Percentiles rank a stretch among this genome's conserved stretches.
phyloP scores from a whole-genome alignment of 2,888 invertebrate genomes.

The Pyrocoelia pectoralis region DNA sequence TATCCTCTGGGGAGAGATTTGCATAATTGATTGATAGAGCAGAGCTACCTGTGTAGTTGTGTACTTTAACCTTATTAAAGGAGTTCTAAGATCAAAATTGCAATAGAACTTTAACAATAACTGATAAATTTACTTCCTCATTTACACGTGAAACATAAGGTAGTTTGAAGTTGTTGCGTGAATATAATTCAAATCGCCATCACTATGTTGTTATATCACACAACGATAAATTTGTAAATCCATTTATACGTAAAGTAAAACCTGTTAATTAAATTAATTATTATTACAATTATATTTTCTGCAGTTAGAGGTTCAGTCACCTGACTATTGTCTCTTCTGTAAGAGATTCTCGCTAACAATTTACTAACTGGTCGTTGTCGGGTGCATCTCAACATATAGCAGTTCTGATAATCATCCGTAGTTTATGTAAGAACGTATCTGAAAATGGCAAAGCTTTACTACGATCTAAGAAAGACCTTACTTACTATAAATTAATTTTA shows the following conservation, averaged over 20 bases:
- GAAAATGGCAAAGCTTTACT: slow-evolving; percentile 32
- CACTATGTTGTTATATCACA: background rate
- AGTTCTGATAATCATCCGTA: slow-evolving; percentile 51
- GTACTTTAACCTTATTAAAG: too few relatives aligned
- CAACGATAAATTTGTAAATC: background rate
- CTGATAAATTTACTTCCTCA: too few relatives aligned
- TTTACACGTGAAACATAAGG: too few relatives aligned
- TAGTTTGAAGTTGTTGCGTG: too few relatives aligned
- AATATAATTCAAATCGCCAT: too few relatives aligned
- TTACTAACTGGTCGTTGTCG: slow-evolving; percentile 49
- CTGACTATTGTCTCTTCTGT: slow-evolving; percentile 49
- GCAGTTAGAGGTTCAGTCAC: slow-evolving; percentile 45
- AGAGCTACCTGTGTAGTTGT: too few relatives aligned
- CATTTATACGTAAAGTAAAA: too few relatives aligned
- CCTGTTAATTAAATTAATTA: background rate
- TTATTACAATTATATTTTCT: slow-evolving; percentile 11
- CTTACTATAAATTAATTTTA: slow-evolving; percentile 32
- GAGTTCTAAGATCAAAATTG: too few relatives aligned
- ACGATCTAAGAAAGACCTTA: slow-evolving; percentile 17
- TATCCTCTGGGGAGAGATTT: too few relatives aligned
- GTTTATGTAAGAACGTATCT: slow-evolving; percentile 41
- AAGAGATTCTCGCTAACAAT: slow-evolving; percentile 46
- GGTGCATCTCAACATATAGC: slow-evolving; percentile 48
- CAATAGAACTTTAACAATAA: too few relatives aligned
- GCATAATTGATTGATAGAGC: too few relatives aligned